Base-by-base conservation (phyloP, 2,888 invertebrate species). In the Hecatera dysodea region DNA sequence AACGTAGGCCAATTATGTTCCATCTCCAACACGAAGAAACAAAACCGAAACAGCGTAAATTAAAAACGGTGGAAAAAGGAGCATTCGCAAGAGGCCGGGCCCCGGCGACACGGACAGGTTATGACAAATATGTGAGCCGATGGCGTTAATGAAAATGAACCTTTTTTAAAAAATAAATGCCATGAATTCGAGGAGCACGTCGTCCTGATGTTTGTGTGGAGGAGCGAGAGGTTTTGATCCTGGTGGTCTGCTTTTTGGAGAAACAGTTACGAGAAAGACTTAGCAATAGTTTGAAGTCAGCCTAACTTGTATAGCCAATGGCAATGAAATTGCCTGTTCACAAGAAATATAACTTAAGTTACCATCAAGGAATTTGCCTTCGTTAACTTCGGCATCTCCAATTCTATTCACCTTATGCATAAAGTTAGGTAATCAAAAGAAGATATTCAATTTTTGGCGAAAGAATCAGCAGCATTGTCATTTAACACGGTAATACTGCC, bases 41-140 rank as follows among this genome's bases (percentile, higher is more conserved):
- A 93, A 94, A 93, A 94, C 89, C 87, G 88, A 91, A 92, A 92
- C 93, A 90, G 91, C 89, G 89, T 87, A 93, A 94, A 95, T 95
- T 95, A 95, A 95, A 95, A 95, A 95, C 92, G 92, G 89, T 88
- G 88, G 89, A 94, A 95, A 95, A 95, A 93, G 90, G 91, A 94
- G 86, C 90, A 92, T 85, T 89, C 85, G 75, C 87, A 90, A 87
- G 90, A 88, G 85, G 83, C 86, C 84, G 74, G 75, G 57, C 77
- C 79, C 75, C 79, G 80, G 87, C 85, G 85, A 88, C 87, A 89
- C 90, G 90, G 91, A 90, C 91, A 90, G 91, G 96, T 95, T 95
- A 95, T 96, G 96, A 96, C 96, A 96, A 95, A 95, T 95, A 96
- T 95, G 96, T 95, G 94, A 95, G 93, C 92, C 92, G 92, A 94